phyloP scores from a whole-genome alignment of 2,113 vertebrate species.

The Seriola aureovittata region DNA sequence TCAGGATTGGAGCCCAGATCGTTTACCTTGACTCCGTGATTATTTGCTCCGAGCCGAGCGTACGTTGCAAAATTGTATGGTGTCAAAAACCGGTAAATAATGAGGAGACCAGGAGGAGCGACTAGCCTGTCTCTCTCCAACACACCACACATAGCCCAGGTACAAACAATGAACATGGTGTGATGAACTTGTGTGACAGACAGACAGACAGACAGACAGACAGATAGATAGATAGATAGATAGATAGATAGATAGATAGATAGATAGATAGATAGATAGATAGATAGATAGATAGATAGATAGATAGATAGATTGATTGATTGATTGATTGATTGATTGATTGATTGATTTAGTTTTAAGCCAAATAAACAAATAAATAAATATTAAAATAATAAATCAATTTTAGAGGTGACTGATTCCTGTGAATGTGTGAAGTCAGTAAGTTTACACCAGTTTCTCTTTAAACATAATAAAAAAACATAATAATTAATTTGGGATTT shows the following conservation, averaged over 20 bases:
- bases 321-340: neutral
- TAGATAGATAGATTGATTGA: neutral
- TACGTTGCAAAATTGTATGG: slow-evolving; percentile 79
- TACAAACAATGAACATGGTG: neutral
- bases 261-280: slow-evolving; percentile 6
- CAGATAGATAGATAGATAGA: slow-evolving; percentile 4
- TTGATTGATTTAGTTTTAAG: neutral
- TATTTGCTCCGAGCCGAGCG: slow-evolving; percentile 87
- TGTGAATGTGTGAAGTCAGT: too few species aligned
- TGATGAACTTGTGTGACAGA: neutral
- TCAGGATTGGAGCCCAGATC: slow-evolving; percentile 99
- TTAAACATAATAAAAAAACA: too few species aligned
- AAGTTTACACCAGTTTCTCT: too few species aligned
- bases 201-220: slow-evolving; percentile 5
- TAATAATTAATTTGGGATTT: too few species aligned
- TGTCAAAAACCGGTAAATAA: slow-evolving; percentile 82
- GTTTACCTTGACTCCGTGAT: slow-evolving; percentile 98
- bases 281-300: neutral
- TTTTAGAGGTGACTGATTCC: too few species aligned
- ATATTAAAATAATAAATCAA: too few species aligned
- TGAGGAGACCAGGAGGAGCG: slow-evolving; percentile 62
- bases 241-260: neutral
- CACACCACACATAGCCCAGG: slow-evolving; percentile 6
- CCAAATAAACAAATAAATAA: too few species aligned
- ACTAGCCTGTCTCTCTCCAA: slow-evolving; percentile 32